These are phyloP conservation scores for Stegophylla sp. DNA, from an alignment of 2,888 invertebrate species.

Conservation along the genomic window DNA sequence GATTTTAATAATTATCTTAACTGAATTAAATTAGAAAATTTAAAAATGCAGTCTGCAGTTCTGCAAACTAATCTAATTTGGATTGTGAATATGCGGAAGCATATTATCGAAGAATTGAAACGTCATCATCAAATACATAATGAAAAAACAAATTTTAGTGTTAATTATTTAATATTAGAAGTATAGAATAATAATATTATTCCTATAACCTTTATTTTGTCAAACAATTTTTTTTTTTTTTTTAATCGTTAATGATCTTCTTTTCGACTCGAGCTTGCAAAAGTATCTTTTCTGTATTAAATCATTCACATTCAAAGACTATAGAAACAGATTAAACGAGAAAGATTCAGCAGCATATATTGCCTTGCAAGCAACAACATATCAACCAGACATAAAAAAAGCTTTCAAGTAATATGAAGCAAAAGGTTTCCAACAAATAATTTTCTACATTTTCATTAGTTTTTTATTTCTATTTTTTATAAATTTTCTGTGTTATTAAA, in stretches of 20 bases:
- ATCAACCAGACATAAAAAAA: constrained; percentile 10
- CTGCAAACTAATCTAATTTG: constrained; percentile 5
- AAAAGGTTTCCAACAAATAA: constrained; percentile 9
- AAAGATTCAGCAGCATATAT: constrained; percentile 1
- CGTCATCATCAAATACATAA: not conserved
- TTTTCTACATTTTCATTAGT: not conserved
- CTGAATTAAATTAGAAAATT: constrained; percentile 4
- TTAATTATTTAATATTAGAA: not conserved
- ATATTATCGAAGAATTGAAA: not conserved
- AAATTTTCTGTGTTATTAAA: not conserved
- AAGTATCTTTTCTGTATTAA: constrained; percentile 4
- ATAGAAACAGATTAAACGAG: constrained; percentile 4
- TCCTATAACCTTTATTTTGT: not conserved
- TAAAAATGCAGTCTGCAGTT: not conserved
- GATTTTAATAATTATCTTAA: not conserved
- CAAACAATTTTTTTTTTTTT: not conserved
- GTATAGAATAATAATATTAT: constrained; percentile 8
- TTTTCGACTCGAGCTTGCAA: not conserved
- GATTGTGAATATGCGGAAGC: not conserved
- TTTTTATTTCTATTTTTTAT: constrained; percentile 1
- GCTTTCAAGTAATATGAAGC: not conserved
- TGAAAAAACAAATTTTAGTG: constrained; percentile 5
- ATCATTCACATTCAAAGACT: constrained; percentile 13
- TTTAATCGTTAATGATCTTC: no score
- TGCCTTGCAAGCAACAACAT: constrained; percentile 4